These are phyloP conservation scores for Mus spicilegus DNA, from an alignment of 2,113 vertebrate genomes.

Conservation along the genomic window DNA sequence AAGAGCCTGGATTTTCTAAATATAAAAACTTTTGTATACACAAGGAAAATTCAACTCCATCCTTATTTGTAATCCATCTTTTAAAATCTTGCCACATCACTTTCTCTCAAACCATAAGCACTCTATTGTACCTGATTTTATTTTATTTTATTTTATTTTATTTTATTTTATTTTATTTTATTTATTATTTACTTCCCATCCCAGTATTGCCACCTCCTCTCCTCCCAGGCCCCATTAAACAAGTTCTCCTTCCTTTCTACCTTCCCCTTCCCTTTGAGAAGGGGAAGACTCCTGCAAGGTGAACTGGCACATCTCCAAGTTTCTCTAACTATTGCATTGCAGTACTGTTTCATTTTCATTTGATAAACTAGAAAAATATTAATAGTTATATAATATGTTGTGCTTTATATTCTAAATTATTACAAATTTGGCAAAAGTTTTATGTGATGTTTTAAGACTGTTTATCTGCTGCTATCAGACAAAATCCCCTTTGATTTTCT, in stretches of 20 bases:
- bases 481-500: neutral
- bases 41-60: neutral
- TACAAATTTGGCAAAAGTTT: neutral
- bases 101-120: neutral
- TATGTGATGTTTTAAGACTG: no score
- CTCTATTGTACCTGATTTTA: neutral
- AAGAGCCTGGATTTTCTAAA: neutral
- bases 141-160: no score
- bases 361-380: neutral
- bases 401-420: neutral
- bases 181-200: no score
- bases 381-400: neutral
- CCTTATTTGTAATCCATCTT: neutral
- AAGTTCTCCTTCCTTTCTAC: no score
- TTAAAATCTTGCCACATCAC: neutral
- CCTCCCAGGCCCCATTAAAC: no score
- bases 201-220: no score
- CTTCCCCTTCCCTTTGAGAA: no score
- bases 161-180: neutral
- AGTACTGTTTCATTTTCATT: neutral
- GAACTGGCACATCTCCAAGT: neutral
- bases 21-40: neutral
- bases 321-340: neutral
- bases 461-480: neutral
- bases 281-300: neutral